phyloP scores from a whole-genome alignment of 2,888 invertebrate species.

The Pemphredon lugubris region DNA sequence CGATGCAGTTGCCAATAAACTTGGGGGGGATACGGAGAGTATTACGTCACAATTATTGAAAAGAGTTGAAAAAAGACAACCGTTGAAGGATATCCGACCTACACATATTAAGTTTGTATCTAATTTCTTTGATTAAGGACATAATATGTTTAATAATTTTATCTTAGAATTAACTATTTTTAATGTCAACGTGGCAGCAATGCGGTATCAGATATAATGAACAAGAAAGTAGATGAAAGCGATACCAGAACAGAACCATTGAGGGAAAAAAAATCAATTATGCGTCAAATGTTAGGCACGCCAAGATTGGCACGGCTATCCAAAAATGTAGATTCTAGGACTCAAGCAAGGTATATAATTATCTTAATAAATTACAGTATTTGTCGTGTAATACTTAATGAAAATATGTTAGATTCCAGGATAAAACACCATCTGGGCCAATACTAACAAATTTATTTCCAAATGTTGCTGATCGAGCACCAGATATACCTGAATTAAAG shows the following conservation, averaged over 20 bases:
- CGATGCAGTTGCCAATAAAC: conserved; percentile 86
- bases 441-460: too few species aligned
- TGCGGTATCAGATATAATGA: not conserved
- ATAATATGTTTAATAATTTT: not conserved
- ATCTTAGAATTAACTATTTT: not conserved
- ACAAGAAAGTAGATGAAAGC: not conserved
- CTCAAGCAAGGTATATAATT: too few species aligned
- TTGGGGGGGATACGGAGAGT: conserved; percentile 86
- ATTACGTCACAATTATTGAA: conserved; percentile 89
- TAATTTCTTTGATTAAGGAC: not conserved
- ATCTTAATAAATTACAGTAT: not conserved
- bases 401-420: too few species aligned
- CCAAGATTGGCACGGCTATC: too few species aligned
- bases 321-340: not conserved
- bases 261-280: not conserved
- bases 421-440: too few species aligned
- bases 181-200: not conserved
- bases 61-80: conserved; percentile 81
- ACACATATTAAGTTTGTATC: too few species aligned
- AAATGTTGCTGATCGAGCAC: too few species aligned
- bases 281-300: not conserved
- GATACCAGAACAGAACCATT: not conserved
- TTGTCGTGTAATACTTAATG: too few species aligned
- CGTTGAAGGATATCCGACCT: not conserved
- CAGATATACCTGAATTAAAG: conserved; percentile 81